phyloP scores from a whole-genome alignment of 2,797 vertebrate genomes.

The Neomorphus geoffroyi region DNA sequence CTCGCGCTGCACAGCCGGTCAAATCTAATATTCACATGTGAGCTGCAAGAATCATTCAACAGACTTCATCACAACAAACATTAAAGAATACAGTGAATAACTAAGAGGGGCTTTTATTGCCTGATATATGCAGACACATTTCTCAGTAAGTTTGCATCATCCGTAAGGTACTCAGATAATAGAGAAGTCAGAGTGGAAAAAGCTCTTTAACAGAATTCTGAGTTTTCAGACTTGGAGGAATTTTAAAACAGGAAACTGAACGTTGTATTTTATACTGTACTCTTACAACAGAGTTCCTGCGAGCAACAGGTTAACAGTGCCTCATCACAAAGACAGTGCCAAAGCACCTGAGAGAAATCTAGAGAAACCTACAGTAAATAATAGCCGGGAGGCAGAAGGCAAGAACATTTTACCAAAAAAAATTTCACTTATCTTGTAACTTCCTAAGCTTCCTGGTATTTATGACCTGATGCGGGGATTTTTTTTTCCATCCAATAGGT shows the following conservation, averaged over 20 bases:
- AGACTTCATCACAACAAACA: background rate
- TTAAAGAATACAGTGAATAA: background rate
- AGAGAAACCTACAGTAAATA: background rate
- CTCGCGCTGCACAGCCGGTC: background rate
- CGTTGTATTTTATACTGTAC: background rate
- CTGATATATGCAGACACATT: background rate
- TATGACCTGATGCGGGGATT: background rate
- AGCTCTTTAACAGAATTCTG: background rate
- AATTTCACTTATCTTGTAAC: background rate
- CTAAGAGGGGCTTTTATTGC: background rate
- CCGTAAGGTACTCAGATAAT: background rate
- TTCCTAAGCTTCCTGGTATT: background rate
- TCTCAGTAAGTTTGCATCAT: background rate
- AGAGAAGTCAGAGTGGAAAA: background rate
- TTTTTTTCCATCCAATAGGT: background rate
- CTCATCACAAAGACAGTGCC: background rate
- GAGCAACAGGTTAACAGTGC: background rate
- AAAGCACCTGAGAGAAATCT: background rate
- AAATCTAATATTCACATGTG: background rate
- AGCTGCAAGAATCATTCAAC: background rate
- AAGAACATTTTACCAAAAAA: background rate
- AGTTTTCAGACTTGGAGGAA: background rate
- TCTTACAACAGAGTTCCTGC: background rate
- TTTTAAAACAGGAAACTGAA: background rate
- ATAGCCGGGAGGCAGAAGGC: background rate